Percentiles rank a stretch among this genome's conserved stretches.
phyloP scores from a whole-genome alignment of 1,140 invertebrate genomes.

The Lethocerus indicus region DNA sequence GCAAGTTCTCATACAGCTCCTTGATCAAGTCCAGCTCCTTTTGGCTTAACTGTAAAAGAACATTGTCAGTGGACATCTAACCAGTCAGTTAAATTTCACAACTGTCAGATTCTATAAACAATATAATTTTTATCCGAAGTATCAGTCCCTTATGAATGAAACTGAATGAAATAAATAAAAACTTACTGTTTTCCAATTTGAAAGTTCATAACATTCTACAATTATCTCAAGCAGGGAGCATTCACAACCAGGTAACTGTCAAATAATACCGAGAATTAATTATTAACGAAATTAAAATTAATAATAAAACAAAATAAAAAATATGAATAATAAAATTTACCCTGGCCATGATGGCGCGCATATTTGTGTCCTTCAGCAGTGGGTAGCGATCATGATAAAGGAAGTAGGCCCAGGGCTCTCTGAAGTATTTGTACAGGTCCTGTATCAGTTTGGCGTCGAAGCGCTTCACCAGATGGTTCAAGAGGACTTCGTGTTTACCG shows the following conservation, averaged over 20 bases:
- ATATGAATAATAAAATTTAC: background rate
- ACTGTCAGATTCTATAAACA: background rate
- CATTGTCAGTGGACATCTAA: background rate
- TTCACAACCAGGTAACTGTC: background rate
- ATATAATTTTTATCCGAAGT: background rate
- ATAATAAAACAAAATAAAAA: background rate
- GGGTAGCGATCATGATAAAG: slow-evolving; percentile 38
- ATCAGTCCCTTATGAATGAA: background rate
- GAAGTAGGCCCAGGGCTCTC: slow-evolving; percentile 37
- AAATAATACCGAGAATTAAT: background rate
- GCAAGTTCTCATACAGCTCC: background rate
- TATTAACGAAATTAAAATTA: background rate
- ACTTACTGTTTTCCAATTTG: too few relatives aligned
- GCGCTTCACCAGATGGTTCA: slow-evolving; percentile 36
- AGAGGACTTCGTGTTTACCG: slow-evolving; percentile 40
- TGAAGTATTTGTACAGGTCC: slow-evolving; percentile 42
- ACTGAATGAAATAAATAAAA: background rate
- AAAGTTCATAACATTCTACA: too few relatives aligned
- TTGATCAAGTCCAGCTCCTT: background rate
- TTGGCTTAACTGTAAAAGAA: background rate
- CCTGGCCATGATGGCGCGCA: slow-evolving; percentile 2
- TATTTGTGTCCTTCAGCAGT: slow-evolving; percentile 23
- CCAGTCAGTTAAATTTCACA: background rate
- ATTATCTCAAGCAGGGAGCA: too few relatives aligned
- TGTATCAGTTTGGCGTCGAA: slow-evolving; percentile 32